Percentiles rank a stretch among this genome's conserved stretches.
phyloP scores from a whole-genome alignment of 2,797 vertebrate genomes.

The Hydrophis major region DNA sequence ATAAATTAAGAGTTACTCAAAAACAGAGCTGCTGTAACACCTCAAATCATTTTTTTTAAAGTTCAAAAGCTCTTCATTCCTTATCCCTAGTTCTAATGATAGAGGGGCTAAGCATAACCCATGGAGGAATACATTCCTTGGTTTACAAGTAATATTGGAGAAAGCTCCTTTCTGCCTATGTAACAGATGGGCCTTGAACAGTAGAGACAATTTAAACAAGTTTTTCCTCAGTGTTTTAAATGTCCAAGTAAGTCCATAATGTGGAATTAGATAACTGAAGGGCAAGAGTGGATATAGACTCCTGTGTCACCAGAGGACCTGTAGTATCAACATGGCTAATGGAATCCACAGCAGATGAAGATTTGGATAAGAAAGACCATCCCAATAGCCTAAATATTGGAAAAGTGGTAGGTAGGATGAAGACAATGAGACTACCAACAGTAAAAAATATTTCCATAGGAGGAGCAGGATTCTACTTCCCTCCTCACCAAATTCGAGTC shows the following conservation, averaged over 20 bases:
- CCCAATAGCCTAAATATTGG: not conserved
- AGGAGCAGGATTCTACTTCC: not conserved
- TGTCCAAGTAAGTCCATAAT: not conserved
- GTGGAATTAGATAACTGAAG: not conserved
- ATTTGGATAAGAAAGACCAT: not conserved
- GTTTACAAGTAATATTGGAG: not conserved
- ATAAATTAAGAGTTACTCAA: not conserved
- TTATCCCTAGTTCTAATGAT: not conserved
- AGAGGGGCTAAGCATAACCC: not conserved
- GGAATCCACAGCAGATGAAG: not conserved
- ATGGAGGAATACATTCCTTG: not conserved
- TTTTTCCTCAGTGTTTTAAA: not conserved
- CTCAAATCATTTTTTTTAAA: not conserved
- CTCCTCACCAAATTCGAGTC: slow-evolving; percentile 9
- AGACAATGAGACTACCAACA: not conserved
- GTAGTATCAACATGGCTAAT: not conserved
- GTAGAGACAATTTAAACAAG: not conserved
- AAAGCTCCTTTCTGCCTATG: not conserved
- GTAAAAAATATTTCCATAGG: not conserved
- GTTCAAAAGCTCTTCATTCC: not conserved
- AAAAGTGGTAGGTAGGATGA: not conserved
- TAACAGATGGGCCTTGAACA: not conserved
- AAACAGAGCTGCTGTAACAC: not conserved
- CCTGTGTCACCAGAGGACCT: not conserved
- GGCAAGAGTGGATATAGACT: not conserved